Evolutionary conservation across 2,113 vertebrate genomes (phyloP), one percentile per base, ranked within the genome.

Genomic region (Eptesicus fuscus): DNA sequence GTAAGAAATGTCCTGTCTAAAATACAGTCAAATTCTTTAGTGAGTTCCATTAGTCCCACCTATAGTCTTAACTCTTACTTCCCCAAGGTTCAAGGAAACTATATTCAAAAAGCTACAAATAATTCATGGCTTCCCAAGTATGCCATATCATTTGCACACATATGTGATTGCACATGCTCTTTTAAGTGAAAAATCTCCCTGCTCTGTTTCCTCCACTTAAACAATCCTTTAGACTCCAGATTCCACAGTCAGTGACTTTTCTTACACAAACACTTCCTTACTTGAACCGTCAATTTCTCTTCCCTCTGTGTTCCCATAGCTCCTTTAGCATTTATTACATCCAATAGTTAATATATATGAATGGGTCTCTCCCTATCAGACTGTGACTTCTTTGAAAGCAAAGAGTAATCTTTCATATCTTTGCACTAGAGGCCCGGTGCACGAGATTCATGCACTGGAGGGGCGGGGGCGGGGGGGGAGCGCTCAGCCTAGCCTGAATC

Each of bases 11-110:
- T 37, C 22, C 35, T 83, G 11, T 76, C 30, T 51, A 74, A 8
- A 91, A 84, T 87, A 53, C 92, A 88, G 32, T 76, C 18, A 86
- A 83, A 61, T 53, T 82, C 4, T 69, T 96, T 70, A 10, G 4
- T 85, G 9, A 93, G 47, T 25, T 37, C 67, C 7, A n/a, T 59
- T 74, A 84, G 32, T 63, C n/a, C 30, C 28, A 76, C n/a, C n/a
- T 65, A 56, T 7, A 86, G 12, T 25, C 47, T 88, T 79, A 51
- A 70, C 4, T 83, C 30, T 80, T 93, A 89, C 5, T 88, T 77
- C 1, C 3, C 0, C 28, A 56, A 22, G 59, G 3, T 4, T 71
- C 73, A 74, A 88, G 22, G 1, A 79, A 35, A 12, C 16, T 69
- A 51, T 30, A 89, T 1, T 69, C 0, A 91, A 44, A 51, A 73